These are phyloP conservation scores for Acrossocheilus wenchowensis DNA, from an alignment of 2,797 vertebrate genomes.

Conservation along the genomic window DNA sequence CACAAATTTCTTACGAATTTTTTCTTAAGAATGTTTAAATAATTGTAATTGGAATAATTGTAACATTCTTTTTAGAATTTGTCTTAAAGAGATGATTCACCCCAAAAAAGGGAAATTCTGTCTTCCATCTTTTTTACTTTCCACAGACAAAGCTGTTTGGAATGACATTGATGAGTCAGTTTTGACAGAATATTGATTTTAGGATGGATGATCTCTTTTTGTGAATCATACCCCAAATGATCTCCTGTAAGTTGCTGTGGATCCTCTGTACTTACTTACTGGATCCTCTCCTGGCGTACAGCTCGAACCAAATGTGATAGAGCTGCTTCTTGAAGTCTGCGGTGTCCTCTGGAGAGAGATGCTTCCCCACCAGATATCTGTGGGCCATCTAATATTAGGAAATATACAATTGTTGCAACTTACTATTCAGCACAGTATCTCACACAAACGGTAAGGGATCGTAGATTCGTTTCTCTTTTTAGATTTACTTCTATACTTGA, in stretches of 20 bases:
- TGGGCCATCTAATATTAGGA: constrained; percentile 75
- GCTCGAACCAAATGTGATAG: constrained; percentile 84
- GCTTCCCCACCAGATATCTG: constrained; percentile 80
- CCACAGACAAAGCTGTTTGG: neutral
- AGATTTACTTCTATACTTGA: neutral
- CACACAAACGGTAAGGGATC: too few relatives aligned
- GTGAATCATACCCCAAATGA: neutral
- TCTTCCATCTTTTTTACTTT: neutral
- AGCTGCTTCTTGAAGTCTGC: constrained; percentile 80
- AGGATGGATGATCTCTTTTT: neutral
- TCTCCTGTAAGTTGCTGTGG: neutral
- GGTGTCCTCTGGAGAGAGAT: constrained; percentile 73
- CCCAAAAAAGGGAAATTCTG: too few relatives aligned
- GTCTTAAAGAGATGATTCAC: neutral
- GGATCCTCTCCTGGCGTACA: constrained; percentile 81
- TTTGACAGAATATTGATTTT: neutral
- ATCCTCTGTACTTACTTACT: constrained; percentile 74
- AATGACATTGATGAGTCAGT: too few relatives aligned
- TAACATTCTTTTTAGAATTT: neutral
- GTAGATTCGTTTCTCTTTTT: neutral
- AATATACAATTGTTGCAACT: constrained; percentile 11
- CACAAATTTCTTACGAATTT: too few relatives aligned
- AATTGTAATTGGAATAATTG: neutral
- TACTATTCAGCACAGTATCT: neutral
- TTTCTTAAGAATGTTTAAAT: neutral